Percentiles rank a stretch among this genome's conserved stretches.
phyloP scores from a whole-genome alignment of 2,888 invertebrate genomes.

The Patella caerulea region DNA sequence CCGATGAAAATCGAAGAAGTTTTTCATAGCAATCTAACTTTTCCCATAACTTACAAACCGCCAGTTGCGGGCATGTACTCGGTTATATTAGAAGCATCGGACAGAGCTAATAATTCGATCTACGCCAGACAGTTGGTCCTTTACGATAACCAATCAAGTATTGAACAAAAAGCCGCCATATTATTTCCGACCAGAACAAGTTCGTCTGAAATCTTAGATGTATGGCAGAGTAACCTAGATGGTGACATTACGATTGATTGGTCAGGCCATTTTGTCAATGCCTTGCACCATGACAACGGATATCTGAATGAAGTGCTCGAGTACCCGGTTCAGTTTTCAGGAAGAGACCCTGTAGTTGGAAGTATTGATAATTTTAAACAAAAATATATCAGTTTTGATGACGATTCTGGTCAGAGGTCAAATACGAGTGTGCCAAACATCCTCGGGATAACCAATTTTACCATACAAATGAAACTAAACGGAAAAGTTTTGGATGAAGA shows the following conservation, averaged over 20 bases:
- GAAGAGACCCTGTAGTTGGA: neutral
- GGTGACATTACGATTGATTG: slow-evolving; percentile 33
- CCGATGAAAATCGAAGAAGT: slow-evolving; percentile 11
- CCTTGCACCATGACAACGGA: slow-evolving; percentile 34
- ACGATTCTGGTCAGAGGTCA: slow-evolving; percentile 23
- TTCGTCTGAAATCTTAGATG: neutral
- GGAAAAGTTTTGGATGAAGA: no score
- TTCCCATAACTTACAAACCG: neutral
- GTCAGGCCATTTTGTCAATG: slow-evolving; percentile 41
- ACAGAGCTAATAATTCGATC: slow-evolving; percentile 19
- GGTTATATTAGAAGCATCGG: slow-evolving; percentile 13
- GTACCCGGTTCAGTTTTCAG: slow-evolving; percentile 36
- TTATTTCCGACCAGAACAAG: neutral
- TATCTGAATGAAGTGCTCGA: slow-evolving; percentile 34
- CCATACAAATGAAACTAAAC: neutral
- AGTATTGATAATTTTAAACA: neutral
- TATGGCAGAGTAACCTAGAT: neutral
- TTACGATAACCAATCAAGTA: slow-evolving; percentile 3
- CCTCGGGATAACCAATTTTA: slow-evolving; percentile 8
- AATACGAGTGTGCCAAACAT: neutral
- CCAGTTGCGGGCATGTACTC: slow-evolving; percentile 16
- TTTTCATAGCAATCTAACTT: neutral
- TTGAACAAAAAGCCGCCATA: slow-evolving; percentile 1
- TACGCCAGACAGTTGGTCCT: slow-evolving; percentile 12
- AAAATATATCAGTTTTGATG: slow-evolving; percentile 5